A percentile compares a stretch with the other conserved stretches of the same genome.
These are phyloP conservation scores for Lethocerus indicus DNA, from an alignment of 1,140 invertebrate genomes.

Conservation along the genomic window DNA sequence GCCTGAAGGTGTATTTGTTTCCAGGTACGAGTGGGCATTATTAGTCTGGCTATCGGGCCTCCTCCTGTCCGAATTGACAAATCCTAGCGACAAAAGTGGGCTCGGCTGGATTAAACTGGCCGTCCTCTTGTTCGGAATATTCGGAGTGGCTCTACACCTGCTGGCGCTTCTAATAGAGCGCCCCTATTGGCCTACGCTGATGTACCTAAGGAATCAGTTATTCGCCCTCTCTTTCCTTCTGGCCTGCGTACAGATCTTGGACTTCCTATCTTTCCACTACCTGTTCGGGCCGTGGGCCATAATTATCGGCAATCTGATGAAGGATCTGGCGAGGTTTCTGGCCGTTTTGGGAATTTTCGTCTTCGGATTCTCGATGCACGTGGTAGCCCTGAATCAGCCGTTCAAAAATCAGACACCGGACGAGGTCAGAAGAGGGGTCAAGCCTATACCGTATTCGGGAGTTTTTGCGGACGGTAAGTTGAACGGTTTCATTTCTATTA, in stretches of 20 bases:
- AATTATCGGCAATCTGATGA: constrained; percentile 77
- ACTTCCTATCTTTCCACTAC: constrained; percentile 95
- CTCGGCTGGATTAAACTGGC: constrained; percentile 85
- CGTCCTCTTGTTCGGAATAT: constrained; percentile 80
- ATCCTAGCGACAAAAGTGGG: constrained; percentile 88
- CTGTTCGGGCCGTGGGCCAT: constrained; percentile 97
- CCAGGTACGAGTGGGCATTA: constrained; percentile 93
- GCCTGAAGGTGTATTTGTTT: constrained; percentile 19
- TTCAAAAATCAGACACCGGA: constrained; percentile 44
- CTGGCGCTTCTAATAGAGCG: constrained; percentile 46
- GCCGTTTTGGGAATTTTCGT: constrained; percentile 96
- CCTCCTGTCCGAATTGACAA: constrained; percentile 88
- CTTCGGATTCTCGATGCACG: constrained; percentile 94
- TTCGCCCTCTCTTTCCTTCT: constrained; percentile 87
- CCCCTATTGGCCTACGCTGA: constrained; percentile 58
- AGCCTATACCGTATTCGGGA: constrained; percentile 23
- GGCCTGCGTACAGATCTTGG: constrained; percentile 92
- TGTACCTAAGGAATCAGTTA: constrained; percentile 91
- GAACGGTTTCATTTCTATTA: constrained; percentile 7
- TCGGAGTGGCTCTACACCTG: constrained; percentile 81
- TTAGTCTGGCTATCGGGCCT: constrained; percentile 91
- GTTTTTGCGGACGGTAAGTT: constrained; percentile 60
- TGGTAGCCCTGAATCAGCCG: constrained; percentile 89
- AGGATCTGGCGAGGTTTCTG: constrained; percentile 85
- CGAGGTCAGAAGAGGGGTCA: constrained; percentile 31